A percentile compares a stretch with the other conserved stretches of the same genome.
Evolutionary conservation across 1,140 invertebrate genomes (phyloP).

Genomic region (Eueides isabella): DNA sequence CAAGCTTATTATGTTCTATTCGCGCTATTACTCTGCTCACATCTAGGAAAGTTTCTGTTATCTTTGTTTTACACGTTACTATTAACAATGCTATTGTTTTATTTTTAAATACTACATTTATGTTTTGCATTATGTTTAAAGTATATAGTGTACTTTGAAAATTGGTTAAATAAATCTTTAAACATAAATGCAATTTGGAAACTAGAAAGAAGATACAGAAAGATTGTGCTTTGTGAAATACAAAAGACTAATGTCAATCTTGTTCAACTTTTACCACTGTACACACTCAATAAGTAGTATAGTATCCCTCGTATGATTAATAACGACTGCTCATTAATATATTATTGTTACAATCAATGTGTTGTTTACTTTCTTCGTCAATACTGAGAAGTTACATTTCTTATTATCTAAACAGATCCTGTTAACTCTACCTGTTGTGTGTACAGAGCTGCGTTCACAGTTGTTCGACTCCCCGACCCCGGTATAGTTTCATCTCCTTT

Average conservation of each 20-base stretch:
- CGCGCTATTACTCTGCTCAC: constrained; percentile 63
- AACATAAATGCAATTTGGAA: background rate
- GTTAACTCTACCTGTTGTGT: constrained; percentile 44
- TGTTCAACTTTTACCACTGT: background rate
- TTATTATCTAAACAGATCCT: constrained; percentile 38
- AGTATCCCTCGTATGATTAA: background rate
- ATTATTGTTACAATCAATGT: constrained; percentile 25
- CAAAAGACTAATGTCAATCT: background rate
- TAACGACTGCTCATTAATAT: constrained; percentile 15
- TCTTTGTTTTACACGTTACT: constrained; percentile 3
- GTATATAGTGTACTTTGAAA: too few relatives aligned
- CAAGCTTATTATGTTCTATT: constrained; percentile 74
- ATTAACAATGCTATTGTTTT: background rate
- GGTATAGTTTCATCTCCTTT: constrained; percentile 44
- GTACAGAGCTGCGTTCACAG: constrained; percentile 52
- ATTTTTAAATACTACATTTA: background rate
- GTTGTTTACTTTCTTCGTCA: constrained; percentile 16
- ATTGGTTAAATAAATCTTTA: too few relatives aligned
- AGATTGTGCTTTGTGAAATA: too few relatives aligned
- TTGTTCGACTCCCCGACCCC: constrained; percentile 44
- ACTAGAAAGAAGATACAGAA: too few relatives aligned
- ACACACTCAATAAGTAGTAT: background rate
- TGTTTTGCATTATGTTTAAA: background rate
- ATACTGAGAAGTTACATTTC: background rate
- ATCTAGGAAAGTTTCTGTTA: constrained; percentile 45